These are phyloP conservation scores for Sus cebifrons DNA, from an alignment of 2,797 vertebrate genomes.

Conservation along the genomic window DNA sequence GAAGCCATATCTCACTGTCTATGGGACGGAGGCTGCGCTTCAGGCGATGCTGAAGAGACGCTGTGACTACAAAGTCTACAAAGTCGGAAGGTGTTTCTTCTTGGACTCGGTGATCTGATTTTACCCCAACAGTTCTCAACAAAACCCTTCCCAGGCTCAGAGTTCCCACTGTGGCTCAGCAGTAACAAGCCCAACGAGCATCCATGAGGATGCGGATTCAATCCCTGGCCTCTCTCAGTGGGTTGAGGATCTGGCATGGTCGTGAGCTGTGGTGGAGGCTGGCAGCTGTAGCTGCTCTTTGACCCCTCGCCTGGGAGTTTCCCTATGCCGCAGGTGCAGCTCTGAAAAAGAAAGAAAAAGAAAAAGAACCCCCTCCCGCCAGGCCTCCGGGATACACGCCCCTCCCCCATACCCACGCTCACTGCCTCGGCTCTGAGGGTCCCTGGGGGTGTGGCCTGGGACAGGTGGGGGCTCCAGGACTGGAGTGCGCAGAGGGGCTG, in stretches of 20 bases:
- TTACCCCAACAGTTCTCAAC: not conserved
- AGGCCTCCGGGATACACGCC: not conserved
- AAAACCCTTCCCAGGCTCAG: not conserved
- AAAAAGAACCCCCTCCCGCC: too few relatives aligned
- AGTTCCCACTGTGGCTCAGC: too few relatives aligned
- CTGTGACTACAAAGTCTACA: too few relatives aligned
- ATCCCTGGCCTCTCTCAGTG: too few relatives aligned
- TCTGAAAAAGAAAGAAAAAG: too few relatives aligned
- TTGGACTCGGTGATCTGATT: not conserved
- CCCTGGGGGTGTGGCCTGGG: not conserved
- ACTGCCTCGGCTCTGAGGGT: not conserved
- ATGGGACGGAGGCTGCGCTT: fast-evolving
- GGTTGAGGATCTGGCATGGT: too few relatives aligned
- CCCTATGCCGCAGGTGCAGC: too few relatives aligned
- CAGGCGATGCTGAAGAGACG: fast-evolving
- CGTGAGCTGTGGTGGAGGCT: too few relatives aligned
- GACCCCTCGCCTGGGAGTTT: too few relatives aligned
- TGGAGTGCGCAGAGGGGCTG: not conserved
- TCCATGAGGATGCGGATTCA: too few relatives aligned
- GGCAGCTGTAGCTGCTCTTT: too few relatives aligned
- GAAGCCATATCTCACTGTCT: not conserved
- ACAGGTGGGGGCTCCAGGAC: not conserved
- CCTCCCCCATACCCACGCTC: not conserved
- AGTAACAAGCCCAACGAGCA: too few relatives aligned
- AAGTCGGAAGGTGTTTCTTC: not conserved